Percentiles rank a stretch among this genome's conserved stretches.
Conservation (phyloP, 1,140 invertebrate species). For the Pentalonia nigronervosa region DNA sequence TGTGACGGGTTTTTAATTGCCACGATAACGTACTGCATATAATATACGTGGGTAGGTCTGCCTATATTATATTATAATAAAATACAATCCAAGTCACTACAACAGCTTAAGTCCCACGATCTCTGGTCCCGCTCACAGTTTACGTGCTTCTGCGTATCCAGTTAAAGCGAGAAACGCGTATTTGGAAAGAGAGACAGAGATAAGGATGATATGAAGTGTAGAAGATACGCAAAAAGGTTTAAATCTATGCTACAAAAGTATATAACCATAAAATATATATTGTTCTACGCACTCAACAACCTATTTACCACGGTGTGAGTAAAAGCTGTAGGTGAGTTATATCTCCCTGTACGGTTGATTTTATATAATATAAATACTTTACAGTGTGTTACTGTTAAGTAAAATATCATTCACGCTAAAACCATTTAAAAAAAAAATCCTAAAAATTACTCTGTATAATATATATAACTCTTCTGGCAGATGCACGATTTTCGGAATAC, state of each 20-base stretch:
- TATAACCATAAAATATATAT: background rate
- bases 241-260: background rate
- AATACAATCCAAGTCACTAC: background rate
- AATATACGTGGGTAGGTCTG: background rate
- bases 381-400: background rate
- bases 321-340: background rate
- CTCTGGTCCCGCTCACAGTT: background rate
- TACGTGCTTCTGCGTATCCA: background rate
- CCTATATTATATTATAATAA: background rate
- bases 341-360: background rate
- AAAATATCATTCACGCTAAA: background rate
- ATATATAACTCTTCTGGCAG: background rate
- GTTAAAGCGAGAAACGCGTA: background rate
- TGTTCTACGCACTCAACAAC: background rate
- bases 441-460: background rate
- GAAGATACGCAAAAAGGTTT: background rate
- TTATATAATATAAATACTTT: too few relatives aligned
- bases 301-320: background rate
- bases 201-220: background rate
- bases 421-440: background rate
- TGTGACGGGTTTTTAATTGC: constrained; percentile 45
- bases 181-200: background rate
- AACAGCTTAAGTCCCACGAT: background rate
- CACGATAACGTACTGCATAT: background rate
- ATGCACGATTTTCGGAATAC: background rate